Base-by-base conservation (phyloP, 2,888 invertebrate genomes). In the Xestobium rufovillosum region DNA sequence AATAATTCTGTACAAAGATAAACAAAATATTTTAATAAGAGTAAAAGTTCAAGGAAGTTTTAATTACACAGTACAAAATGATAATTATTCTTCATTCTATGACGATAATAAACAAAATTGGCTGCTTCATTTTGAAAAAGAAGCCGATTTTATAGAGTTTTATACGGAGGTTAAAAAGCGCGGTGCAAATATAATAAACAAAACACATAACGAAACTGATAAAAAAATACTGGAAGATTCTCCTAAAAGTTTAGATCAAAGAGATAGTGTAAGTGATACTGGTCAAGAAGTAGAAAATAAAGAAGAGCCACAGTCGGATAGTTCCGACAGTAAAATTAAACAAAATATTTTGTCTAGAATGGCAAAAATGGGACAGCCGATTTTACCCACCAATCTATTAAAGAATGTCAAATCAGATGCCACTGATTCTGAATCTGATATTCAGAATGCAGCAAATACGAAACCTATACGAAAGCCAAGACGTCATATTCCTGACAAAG, bases 281-380 rank as follows among this genome's bases (percentile, higher is more conserved):
- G n/a, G n/a, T n/a, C n/a, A n/a, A n/a, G n/a, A n/a, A n/a, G n/a
- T n/a, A n/a, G n/a, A n/a, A n/a, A n/a, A n/a, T n/a, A n/a, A n/a
- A n/a, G n/a, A 23, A 15, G 4, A 4, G 13, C 8, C 6, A 10
- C 2, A 2, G 12, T 50, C 53, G 3, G 53, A 55, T 43, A 50
- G 42, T 31, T 48, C 53, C 3, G 45, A 43, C 17, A 45, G 47
- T 27, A 42, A 46, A 39, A 51, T 53, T 17, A 70, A 68, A 53
- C 67, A 69, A 8, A 62, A 67, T 37, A 67, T 74, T 41, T 57
- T 76, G 34, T 66, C 70, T 4, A 61, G 75, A 45, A 73, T 76
- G 66, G 72, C 74, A 1, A 72, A 71, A 65, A 69, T 76, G 68
- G 76, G 75, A 0, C 69, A 71, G 46, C 63, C 68, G 15, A 68